Percentiles rank a stretch among this genome's conserved stretches.
Conservation (phyloP, 1,140 invertebrate species). For the Heliconius hermathena region DNA sequence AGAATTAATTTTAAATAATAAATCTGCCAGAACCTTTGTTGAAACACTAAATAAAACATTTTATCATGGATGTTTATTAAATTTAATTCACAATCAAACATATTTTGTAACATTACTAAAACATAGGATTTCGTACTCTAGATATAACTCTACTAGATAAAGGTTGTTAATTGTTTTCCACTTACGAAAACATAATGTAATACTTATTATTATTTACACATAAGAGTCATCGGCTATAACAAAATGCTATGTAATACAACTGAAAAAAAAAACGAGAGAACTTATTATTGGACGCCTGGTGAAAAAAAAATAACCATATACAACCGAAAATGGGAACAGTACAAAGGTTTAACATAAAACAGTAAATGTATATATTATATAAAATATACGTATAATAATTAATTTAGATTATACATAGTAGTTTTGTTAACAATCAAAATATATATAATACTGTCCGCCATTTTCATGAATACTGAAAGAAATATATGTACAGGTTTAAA, state of each 20-base stretch:
- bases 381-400: background rate
- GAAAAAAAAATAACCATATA: background rate
- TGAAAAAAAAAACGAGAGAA: background rate
- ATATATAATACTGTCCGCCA: background rate
- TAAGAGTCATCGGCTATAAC: background rate
- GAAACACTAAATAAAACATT: background rate
- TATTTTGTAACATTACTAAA: slow-evolving; percentile 25
- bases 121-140: slow-evolving; percentile 22
- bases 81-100: slow-evolving; percentile 39
- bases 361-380: background rate
- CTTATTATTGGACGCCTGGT: background rate
- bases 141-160: background rate
- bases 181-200: background rate
- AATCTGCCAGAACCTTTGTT: background rate
- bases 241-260: background rate
- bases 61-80: background rate
- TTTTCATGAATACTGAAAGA: background rate
- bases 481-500: background rate
- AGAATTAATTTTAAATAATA: background rate
- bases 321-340: background rate
- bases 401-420: background rate
- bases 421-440: background rate
- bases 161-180: background rate
- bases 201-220: slow-evolving; percentile 8
- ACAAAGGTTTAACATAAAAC: background rate